Evolutionary conservation across 1,140 invertebrate species (phyloP).

Genomic region (Catajapyx aquilonaris): DNA sequence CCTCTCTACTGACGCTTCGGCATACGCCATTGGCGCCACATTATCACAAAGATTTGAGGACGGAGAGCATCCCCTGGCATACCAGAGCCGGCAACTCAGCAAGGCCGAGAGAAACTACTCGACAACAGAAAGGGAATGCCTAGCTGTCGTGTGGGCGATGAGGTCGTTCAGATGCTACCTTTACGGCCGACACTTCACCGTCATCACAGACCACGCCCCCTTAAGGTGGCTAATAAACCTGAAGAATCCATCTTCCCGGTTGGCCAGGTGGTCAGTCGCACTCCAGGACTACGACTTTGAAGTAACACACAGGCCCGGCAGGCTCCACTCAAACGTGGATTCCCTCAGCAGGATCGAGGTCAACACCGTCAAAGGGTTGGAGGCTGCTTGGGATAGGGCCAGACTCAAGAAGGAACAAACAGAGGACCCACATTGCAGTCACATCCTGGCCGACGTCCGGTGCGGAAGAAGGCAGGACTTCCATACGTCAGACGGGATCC

Average conservation of each 20-base stretch:
- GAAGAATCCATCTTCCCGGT: constrained; percentile 18
- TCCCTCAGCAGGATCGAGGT: constrained; percentile 12
- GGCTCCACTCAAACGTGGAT: constrained; percentile 17
- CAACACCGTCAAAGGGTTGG: not conserved
- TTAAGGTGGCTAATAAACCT: constrained; percentile 22
- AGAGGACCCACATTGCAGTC: not conserved
- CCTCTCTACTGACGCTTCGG: not conserved
- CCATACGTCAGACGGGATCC: too few relatives aligned
- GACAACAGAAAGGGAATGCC: constrained; percentile 23
- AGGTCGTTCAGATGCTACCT: constrained; percentile 22
- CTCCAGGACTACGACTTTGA: constrained; percentile 21
- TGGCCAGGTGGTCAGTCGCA: constrained; percentile 22
- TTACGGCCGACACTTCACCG: constrained; percentile 19
- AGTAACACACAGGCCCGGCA: constrained; percentile 19
- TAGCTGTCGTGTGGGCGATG: constrained; percentile 23
- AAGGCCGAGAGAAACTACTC: constrained; percentile 22
- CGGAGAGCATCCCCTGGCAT: constrained; percentile 12
- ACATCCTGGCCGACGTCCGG: not conserved
- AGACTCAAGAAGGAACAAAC: not conserved
- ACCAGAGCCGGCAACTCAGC: constrained; percentile 20
- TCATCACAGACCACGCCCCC: constrained; percentile 25
- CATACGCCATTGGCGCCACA: not conserved
- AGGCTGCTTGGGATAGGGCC: not conserved
- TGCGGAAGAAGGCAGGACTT: too few relatives aligned
- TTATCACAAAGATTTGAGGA: not conserved